Evolutionary conservation across 2,888 invertebrate genomes (phyloP).

Genomic region (Tachina grossa): DNA sequence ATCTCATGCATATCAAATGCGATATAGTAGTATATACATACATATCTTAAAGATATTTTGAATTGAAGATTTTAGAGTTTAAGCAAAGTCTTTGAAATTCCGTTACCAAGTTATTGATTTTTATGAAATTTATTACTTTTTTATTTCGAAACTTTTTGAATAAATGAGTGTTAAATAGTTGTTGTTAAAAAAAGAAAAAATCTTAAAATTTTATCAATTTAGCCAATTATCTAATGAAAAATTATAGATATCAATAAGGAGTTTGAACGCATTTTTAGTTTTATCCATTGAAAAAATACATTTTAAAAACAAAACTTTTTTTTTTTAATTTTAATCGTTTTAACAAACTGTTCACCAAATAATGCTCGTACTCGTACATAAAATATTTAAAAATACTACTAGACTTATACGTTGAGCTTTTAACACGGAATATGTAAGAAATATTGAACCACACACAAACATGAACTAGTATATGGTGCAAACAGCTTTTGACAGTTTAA

Average conservation of each 20-base stretch:
- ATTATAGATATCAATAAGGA: not conserved
- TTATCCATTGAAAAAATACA: not conserved
- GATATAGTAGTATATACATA: too few relatives aligned
- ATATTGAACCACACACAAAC: too few relatives aligned
- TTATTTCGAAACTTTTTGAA: not conserved
- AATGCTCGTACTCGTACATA: too few relatives aligned
- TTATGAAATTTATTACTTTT: conserved; percentile 6
- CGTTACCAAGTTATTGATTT: not conserved
- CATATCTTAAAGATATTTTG: conserved; percentile 23
- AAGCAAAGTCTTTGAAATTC: conserved; percentile 1
- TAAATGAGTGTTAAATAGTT: conserved; percentile 53
- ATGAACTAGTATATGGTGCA: too few relatives aligned
- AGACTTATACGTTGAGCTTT: not conserved
- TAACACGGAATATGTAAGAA: too few relatives aligned
- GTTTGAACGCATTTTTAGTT: not conserved
- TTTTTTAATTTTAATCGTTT: not conserved
- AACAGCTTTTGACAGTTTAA: too few relatives aligned
- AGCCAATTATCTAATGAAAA: not conserved
- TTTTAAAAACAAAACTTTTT: not conserved
- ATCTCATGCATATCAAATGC: conserved; percentile 41
- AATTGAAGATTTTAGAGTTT: not conserved
- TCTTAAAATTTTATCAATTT: not conserved
- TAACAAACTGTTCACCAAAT: not conserved
- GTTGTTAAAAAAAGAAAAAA: conserved; percentile 17
- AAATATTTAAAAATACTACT: not conserved